Evolutionary conservation across 2,797 vertebrate genomes (phyloP).

Genomic region (Pangasius sanitwongsei): DNA sequence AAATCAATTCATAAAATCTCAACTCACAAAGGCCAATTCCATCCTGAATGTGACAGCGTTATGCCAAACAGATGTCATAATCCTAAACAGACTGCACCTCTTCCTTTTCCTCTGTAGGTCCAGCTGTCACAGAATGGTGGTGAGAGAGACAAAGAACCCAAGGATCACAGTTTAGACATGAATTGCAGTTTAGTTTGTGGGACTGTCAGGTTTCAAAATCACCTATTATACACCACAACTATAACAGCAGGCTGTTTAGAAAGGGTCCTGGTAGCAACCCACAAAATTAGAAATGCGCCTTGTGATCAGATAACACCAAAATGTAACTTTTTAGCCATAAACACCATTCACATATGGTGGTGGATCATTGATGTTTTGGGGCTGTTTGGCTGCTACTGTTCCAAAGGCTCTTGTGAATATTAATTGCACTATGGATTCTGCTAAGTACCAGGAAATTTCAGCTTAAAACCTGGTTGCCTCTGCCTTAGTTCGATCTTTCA

Average conservation of each 20-base stretch:
- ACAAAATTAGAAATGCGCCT: not conserved
- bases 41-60: not conserved
- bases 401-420: not conserved
- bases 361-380: not conserved
- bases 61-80: slow-evolving; percentile 7
- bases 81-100: not conserved
- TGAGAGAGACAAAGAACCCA: not conserved
- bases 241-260: not conserved
- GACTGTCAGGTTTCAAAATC: not conserved
- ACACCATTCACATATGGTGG: not conserved
- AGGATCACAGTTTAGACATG: not conserved
- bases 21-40: not conserved
- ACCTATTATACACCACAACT: not conserved
- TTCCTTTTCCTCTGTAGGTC: not conserved
- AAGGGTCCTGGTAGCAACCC: no score
- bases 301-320: not conserved
- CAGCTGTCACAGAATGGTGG: not conserved
- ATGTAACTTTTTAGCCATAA: not conserved
- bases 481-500: not conserved
- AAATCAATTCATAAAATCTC: not conserved
- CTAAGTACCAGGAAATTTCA: not conserved
- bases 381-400: not conserved
- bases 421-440: not conserved
- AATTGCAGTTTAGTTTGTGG: not conserved
- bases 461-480: not conserved